phyloP scores from a whole-genome alignment of 2,113 vertebrate genomes.

The Lophius piscatorius region DNA sequence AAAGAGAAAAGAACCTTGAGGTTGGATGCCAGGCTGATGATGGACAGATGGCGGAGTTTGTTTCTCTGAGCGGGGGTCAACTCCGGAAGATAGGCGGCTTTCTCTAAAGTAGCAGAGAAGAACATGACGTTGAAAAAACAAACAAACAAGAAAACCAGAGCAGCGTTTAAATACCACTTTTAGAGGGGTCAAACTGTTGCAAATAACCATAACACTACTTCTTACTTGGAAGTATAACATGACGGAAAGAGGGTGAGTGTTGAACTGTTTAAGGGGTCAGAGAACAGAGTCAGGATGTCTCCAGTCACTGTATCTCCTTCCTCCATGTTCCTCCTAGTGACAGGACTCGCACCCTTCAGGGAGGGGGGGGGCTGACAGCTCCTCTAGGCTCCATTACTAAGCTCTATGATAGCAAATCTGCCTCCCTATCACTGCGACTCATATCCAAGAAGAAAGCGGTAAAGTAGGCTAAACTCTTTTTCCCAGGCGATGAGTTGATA shows the following conservation, averaged over 20 bases:
- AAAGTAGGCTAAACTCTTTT: conserved; percentile 57
- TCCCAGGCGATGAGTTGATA: conserved; percentile 59
- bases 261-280: conserved; percentile 50
- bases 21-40: conserved; percentile 95
- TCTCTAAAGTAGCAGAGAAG: conserved; percentile 68
- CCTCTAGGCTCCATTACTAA: conserved; percentile 49
- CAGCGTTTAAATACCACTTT: conserved; percentile 13
- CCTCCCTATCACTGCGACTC: conserved; percentile 40
- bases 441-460: conserved; percentile 40
- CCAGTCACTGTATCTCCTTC: conserved; percentile 40
- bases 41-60: conserved; percentile 94
- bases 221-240: conserved; percentile 36
- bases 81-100: conserved; percentile 87
- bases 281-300: conserved; percentile 28
- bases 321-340: conserved; percentile 55
- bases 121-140: conserved; percentile 9
- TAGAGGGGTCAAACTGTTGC: conserved; percentile 23
- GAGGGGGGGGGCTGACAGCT: conserved; percentile 66
- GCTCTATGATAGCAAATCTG: conserved; percentile 52
- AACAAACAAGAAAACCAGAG: not conserved
- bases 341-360: conserved; percentile 35
- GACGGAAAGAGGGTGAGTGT: conserved; percentile 33
- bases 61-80: conserved; percentile 95
- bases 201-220: conserved; percentile 2
- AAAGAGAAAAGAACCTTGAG: conserved; percentile 85